Base-by-base conservation (phyloP, 2,888 invertebrate species). In the Hesperia comma region DNA sequence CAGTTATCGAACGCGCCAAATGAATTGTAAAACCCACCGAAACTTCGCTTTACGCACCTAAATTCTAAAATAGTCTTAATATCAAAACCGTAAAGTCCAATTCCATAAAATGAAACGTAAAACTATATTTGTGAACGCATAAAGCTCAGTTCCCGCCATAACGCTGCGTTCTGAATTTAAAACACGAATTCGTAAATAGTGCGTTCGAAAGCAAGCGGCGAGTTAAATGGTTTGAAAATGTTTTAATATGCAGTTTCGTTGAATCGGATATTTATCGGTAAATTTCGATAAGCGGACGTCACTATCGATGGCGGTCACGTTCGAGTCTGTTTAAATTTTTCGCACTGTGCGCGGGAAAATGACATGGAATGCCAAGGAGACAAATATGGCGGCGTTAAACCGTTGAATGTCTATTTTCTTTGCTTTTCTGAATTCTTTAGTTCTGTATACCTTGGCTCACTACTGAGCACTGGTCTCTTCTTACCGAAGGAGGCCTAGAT, bases 211-310 rank as follows among this genome's bases (percentile, higher is more conserved):
- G 70, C 77, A 69, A 77, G 87, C 86, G 87, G 87, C 85, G 79
- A 87, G 90, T 90, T 90, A 85, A 91, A 90, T 91, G 85, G 89
- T 75, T 80, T 80, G 77, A 85, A 85, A 66, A 66, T 77, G 66
- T 70, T 74, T 80, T 81, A 80, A 78, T 85, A 86, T 88, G 87
- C 87, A 87, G 80, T 88, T 86, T 84, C 77, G 78, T 79, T 77
- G 82, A 86, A 82, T 79, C 77, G 79, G 79, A 83, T 82, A 81
- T 84, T 81, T 84, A 86, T 85, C 85, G 82, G 78, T 84, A 83
- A 85, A 81, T 81, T 81, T 85, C 83, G 84, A 80, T 83, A 81
- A 80, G 77, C 77, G 80, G 75, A 81, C 80, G 75, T 75, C 78
- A 79, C 78, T 84, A 74, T 74, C 69, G 63, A 88, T 85, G 77